phyloP scores from a whole-genome alignment of 2,797 vertebrate genomes.

The Ctenochaetus hawaiiensis region DNA sequence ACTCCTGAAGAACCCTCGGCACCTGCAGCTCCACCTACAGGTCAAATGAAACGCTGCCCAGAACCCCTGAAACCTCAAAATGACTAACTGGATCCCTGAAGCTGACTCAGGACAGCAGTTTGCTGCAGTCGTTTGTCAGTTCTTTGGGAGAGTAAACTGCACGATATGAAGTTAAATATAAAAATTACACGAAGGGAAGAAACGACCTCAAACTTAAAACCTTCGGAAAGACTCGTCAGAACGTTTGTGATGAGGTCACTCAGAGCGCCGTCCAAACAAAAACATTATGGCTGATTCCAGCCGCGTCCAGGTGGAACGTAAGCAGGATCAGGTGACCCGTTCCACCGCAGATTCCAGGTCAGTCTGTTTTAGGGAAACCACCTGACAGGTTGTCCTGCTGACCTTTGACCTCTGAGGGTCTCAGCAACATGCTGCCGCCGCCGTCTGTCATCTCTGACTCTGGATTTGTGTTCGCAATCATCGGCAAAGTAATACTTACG shows the following conservation, averaged over 20 bases:
- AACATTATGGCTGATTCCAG: not conserved
- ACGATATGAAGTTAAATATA: too few species aligned
- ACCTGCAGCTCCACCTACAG: not conserved
- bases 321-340: not conserved
- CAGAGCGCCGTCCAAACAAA: not conserved
- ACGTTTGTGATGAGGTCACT: not conserved
- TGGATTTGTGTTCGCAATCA: not conserved
- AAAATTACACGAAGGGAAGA: too few species aligned
- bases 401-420: conserved; percentile 15
- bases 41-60: not conserved
- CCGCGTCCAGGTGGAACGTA: not conserved
- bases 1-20: too few species aligned
- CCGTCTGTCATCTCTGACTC: not conserved
- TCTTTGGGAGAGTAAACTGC: too few species aligned
- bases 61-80: not conserved
- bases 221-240: too few species aligned
- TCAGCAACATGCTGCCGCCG: not conserved
- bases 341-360: conserved; percentile 22
- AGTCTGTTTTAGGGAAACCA: conserved; percentile 20
- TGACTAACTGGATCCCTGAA: not conserved
- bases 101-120: too few species aligned
- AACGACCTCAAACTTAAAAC: too few species aligned
- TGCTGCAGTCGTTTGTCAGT: too few species aligned
- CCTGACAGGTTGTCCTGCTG: not conserved
- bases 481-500: too few species aligned